Percentiles rank a stretch among this genome's conserved stretches.
phyloP scores from a whole-genome alignment of 1,140 invertebrate genomes.

The Drosophila watanabei region DNA sequence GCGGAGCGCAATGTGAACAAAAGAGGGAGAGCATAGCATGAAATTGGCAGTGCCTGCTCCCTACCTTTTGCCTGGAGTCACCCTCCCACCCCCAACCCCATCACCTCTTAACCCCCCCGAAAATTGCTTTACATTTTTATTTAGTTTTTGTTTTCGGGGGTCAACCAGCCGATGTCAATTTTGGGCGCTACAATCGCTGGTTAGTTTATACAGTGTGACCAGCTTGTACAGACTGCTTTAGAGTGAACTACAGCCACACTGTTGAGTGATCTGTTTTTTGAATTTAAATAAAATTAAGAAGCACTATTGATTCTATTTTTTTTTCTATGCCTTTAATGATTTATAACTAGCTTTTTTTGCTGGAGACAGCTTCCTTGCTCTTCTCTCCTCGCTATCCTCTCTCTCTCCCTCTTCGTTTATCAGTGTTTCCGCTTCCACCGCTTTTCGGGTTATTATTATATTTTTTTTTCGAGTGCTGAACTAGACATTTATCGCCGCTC shows the following conservation, averaged over 20 bases:
- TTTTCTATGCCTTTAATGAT: neutral
- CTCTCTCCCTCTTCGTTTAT: slow-evolving; percentile 19
- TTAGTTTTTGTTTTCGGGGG: slow-evolving; percentile 58
- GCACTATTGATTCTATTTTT: neutral
- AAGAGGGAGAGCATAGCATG: slow-evolving; percentile 59
- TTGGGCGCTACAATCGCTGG: slow-evolving; percentile 15
- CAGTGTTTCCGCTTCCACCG: slow-evolving; percentile 29
- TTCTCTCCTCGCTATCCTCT: neutral
- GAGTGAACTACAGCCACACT: neutral
- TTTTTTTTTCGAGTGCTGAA: slow-evolving; percentile 38
- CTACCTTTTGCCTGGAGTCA: neutral
- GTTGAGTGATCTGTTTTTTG: too few relatives aligned
- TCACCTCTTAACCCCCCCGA: neutral
- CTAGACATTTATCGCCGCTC: slow-evolving; percentile 54
- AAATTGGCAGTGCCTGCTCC: slow-evolving; percentile 62
- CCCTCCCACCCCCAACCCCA: neutral
- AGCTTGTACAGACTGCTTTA: neutral
- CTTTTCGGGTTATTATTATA: slow-evolving; percentile 6
- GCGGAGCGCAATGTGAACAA: slow-evolving; percentile 13
- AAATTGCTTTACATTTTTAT: slow-evolving; percentile 77
- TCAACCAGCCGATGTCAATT: slow-evolving; percentile 71
- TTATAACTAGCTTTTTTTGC: neutral
- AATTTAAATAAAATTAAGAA: neutral
- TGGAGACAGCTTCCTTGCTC: neutral
- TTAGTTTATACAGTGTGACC: slow-evolving; percentile 2